These are phyloP conservation scores for Glossophaga mutica DNA, from an alignment of 2,797 vertebrate genomes.

Conservation along the genomic window DNA sequence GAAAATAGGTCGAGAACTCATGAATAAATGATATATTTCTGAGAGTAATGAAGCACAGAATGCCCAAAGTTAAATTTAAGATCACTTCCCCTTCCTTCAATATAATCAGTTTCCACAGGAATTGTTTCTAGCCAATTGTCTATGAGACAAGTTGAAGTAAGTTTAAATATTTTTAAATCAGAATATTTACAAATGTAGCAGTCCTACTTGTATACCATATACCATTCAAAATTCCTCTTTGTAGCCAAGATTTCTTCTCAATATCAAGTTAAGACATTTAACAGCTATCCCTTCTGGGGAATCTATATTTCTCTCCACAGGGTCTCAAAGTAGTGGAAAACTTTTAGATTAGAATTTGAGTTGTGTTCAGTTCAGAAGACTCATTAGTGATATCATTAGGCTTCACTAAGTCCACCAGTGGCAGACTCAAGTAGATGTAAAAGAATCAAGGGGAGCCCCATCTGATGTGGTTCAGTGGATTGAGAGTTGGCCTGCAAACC, in stretches of 20 bases:
- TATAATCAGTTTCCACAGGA: background rate
- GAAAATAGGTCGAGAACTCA: background rate
- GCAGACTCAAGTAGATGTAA: background rate
- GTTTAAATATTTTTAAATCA: constrained; percentile 11
- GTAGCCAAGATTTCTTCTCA: background rate
- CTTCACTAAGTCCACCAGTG: background rate
- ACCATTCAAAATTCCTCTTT: background rate
- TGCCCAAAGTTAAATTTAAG: background rate
- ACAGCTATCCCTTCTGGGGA: background rate
- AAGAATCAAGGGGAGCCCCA: no score
- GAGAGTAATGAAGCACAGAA: background rate
- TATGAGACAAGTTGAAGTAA: constrained; percentile 23
- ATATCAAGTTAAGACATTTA: constrained; percentile 4
- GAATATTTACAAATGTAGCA: background rate
- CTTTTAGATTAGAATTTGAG: constrained; percentile 4
- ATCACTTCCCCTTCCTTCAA: background rate
- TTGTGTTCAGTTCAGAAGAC: background rate
- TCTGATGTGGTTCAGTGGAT: no score
- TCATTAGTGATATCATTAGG: background rate
- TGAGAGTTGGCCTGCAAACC: no score
- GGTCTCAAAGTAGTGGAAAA: background rate
- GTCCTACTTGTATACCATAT: background rate
- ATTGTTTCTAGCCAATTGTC: background rate
- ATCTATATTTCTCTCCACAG: background rate
- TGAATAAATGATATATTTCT: background rate